phyloP scores from a whole-genome alignment of 2,113 vertebrate species.

The Motacilla alba region DNA sequence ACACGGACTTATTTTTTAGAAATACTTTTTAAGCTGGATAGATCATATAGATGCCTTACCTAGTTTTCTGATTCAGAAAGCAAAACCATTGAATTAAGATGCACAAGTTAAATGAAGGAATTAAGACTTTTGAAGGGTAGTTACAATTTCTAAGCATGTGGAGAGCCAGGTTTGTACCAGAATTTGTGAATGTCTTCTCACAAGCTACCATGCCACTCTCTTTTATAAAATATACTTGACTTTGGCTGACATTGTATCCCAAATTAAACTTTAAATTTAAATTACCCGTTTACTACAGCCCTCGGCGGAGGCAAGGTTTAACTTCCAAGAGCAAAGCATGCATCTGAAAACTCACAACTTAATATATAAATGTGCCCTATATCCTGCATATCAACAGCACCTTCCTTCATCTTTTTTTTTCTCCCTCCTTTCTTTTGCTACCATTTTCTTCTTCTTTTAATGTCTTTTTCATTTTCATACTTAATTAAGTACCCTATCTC shows the following conservation, averaged over 20 bases:
- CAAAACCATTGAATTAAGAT: neutral
- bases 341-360: neutral
- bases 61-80: neutral
- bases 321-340: neutral
- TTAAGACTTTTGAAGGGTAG: neutral
- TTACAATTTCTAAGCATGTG: neutral
- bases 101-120: neutral
- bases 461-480: neutral
- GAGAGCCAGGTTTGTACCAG: neutral
- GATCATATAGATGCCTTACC: neutral
- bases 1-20: neutral
- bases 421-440: neutral
- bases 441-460: neutral
- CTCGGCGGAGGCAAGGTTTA: neutral
- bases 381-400: neutral
- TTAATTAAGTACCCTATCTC: neutral
- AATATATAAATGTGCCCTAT: neutral
- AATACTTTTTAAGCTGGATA: neutral
- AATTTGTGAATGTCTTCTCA: neutral
- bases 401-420: neutral
- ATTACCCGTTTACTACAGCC: neutral
- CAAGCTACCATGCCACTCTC: neutral
- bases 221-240: neutral
- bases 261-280: neutral
- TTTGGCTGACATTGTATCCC: neutral